Base-by-base conservation (phyloP, 2,113 vertebrate species). In the Scolopax mira region DNA sequence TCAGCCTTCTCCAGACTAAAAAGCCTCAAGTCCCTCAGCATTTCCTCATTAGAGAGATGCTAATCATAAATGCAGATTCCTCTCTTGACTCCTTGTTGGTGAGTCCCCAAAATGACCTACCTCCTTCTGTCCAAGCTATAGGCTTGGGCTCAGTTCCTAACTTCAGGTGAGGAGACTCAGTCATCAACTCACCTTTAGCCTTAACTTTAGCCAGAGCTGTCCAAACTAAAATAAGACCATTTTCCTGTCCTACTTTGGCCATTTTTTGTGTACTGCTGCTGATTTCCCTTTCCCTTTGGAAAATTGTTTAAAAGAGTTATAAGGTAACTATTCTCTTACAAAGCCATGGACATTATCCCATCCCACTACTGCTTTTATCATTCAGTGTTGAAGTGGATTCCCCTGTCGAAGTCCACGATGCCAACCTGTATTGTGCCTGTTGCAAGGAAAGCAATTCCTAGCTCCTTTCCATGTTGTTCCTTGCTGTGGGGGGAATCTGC, bases 331-430 rank as follows among this genome's bases (percentile, higher is more conserved):
- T 23, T 65, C 23, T 48, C 55, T 28, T 44, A 2, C 21, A 78
- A 74, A 71, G 35, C 11, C 10, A 25, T 0, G 0, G n/a, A 14
- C 5, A 3, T 8, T 35, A 4, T 19, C 39, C n/a, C 18, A 49
- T 88, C 10, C 12, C 22, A 6, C 31, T 67, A 0, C 22, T 42
- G 6, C 6, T 88, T 90, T 92, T 55, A 28, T 78, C 13, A 8
- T 3, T 49, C 25, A 44, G 16, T 21, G 19, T 33, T 49, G 30
- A 54, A 89, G 28, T 66, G 31, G 54, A 60, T 65, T 90, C 30
- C 48, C 5, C 0, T 33, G 2, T 33, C 9, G 2, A 52, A 51
- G 35, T 70, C 69, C 10, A 1, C 21, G 11, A 46, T 65, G 33
- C 16, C 67, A 71, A n/a, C 24, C 41, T 93, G 8, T 1, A 1